A percentile compares a stretch with the other conserved stretches of the same genome.
These are phyloP conservation scores for Steromphala cineraria DNA, from an alignment of 2,888 invertebrate genomes.

Conservation along the genomic window DNA sequence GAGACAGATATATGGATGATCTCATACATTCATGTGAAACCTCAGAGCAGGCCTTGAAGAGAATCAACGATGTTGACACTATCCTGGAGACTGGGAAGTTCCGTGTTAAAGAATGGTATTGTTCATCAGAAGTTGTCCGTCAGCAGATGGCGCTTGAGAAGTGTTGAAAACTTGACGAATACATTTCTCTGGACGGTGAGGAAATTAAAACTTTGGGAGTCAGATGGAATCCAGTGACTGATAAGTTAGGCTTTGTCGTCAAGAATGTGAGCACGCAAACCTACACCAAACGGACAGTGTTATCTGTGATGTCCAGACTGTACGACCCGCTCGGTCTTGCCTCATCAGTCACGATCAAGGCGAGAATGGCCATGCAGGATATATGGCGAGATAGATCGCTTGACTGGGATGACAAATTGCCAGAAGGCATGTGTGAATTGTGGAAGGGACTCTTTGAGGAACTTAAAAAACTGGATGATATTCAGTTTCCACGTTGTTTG, in stretches of 20 bases:
- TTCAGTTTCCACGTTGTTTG: constrained; percentile 1
- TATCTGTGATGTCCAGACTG: constrained; percentile 20
- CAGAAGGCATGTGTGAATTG: too few relatives aligned
- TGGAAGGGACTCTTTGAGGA: too few relatives aligned
- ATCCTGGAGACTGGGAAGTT: too few relatives aligned
- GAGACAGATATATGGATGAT: constrained; percentile 30
- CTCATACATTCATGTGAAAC: constrained; percentile 19
- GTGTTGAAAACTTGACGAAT: not conserved
- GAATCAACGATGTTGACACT: too few relatives aligned
- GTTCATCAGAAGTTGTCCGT: not conserved
- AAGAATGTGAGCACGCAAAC: not conserved
- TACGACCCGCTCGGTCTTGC: constrained; percentile 25
- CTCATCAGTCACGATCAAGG: constrained; percentile 18
- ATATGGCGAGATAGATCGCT: constrained; percentile 4
- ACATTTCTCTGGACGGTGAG: not conserved
- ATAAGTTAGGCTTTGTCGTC: not conserved
- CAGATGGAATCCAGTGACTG: constrained; percentile 21
- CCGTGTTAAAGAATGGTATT: constrained; percentile 17
- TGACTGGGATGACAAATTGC: constrained; percentile 18
- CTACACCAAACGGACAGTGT: constrained; percentile 14
- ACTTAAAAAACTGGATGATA: not conserved
- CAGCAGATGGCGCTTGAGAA: not conserved
- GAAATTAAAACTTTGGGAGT: too few relatives aligned
- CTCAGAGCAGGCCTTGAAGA: not conserved
- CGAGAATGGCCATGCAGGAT: constrained; percentile 23